These are phyloP conservation scores for Ciconia maguari DNA, from an alignment of 2,113 vertebrate species.

Conservation along the genomic window DNA sequence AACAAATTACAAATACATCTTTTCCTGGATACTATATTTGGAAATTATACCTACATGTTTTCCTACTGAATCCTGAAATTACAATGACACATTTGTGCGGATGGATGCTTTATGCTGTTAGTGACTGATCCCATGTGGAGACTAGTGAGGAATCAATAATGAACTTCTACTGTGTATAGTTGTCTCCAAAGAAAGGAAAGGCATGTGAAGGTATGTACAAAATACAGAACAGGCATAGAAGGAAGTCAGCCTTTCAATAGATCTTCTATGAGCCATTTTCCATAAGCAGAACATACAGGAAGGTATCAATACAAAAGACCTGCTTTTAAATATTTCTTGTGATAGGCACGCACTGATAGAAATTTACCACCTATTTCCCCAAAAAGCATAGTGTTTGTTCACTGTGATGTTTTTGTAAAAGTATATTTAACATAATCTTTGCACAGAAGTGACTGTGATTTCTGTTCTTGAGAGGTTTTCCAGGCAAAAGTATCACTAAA, in stretches of 20 bases:
- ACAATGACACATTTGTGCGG: not conserved
- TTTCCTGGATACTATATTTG: not conserved
- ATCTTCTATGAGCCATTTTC: not conserved
- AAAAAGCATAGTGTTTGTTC: not conserved
- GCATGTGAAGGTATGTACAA: not conserved
- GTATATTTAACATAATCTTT: not conserved
- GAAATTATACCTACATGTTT: conserved; percentile 26
- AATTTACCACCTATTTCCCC: not conserved
- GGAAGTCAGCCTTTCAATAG: not conserved
- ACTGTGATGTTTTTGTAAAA: not conserved
- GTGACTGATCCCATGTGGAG: not conserved
- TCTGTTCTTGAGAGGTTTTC: not conserved
- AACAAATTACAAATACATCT: conserved; percentile 21
- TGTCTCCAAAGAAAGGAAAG: not conserved
- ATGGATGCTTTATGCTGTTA: not conserved
- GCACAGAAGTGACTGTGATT: not conserved
- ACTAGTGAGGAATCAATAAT: not conserved
- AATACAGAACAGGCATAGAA: not conserved
- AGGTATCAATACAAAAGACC: not conserved
- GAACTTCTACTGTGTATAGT: not conserved
- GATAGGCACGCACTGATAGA: not conserved
- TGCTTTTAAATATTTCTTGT: not conserved
- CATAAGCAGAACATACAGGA: accelerated
- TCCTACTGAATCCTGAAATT: conserved; percentile 39
- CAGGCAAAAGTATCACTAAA: not conserved